A percentile compares a stretch with the other conserved stretches of the same genome.
These are phyloP conservation scores for Lepidurus arcticus DNA, from an alignment of 1,140 invertebrate genomes.

Conservation along the genomic window DNA sequence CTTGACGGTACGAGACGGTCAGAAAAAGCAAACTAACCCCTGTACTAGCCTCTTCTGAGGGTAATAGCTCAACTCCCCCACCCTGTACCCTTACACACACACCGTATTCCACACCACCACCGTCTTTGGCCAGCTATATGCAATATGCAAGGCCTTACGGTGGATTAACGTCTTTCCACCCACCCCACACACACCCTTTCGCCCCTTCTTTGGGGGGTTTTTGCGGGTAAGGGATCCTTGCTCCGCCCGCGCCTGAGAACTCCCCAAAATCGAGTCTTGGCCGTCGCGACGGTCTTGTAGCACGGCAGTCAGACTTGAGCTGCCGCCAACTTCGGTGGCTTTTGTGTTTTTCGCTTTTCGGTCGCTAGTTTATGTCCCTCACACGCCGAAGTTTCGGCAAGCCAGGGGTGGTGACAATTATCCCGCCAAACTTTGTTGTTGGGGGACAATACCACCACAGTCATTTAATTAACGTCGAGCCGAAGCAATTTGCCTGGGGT, in stretches of 20 bases:
- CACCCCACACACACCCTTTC: neutral
- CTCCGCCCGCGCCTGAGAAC: neutral
- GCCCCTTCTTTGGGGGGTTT: neutral
- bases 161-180: neutral
- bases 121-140: neutral
- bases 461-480: neutral
- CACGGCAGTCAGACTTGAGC: neutral
- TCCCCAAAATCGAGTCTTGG: neutral
- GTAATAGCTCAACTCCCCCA: neutral
- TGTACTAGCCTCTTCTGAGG: neutral
- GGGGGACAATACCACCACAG: neutral
- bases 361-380: neutral
- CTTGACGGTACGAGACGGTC: neutral
- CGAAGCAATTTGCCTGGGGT: neutral
- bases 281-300: neutral
- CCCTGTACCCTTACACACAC: too few species aligned
- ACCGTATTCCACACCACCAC: neutral
- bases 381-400: neutral
- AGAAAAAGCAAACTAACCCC: neutral
- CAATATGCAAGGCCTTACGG: conserved; percentile 8
- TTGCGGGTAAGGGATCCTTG: neutral
- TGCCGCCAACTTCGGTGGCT: neutral
- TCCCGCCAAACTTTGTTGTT: neutral
- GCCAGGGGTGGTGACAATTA: neutral
- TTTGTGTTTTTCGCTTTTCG: neutral